Evolutionary conservation across 2,888 invertebrate genomes (phyloP).

Genomic region (Melanargia galathea): DNA sequence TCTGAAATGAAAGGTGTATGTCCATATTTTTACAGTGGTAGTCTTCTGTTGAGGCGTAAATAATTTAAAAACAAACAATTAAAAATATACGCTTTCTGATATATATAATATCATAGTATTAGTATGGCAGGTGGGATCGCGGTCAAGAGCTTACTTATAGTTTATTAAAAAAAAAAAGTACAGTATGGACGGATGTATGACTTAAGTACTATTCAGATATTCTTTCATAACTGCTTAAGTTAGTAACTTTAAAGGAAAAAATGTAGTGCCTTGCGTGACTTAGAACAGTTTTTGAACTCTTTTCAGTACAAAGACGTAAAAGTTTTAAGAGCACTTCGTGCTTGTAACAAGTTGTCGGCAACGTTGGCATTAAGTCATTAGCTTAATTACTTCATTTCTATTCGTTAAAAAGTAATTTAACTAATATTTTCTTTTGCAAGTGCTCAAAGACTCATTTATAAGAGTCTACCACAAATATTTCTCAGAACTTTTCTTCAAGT

Average conservation of each 20-base stretch:
- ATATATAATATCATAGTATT: too few species aligned
- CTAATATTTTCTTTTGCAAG: conserved; percentile 34
- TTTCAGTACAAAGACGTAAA: conserved; percentile 36
- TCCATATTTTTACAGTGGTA: too few species aligned
- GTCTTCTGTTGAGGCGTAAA: too few species aligned
- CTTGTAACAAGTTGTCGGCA: conserved; percentile 35
- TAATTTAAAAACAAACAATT: too few species aligned
- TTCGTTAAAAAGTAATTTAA: conserved; percentile 34
- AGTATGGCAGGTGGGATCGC: too few species aligned
- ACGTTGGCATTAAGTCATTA: conserved; percentile 37
- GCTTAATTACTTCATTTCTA: conserved; percentile 35
- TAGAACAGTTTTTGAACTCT: conserved; percentile 28
- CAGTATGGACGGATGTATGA: too few species aligned
- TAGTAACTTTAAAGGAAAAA: conserved; percentile 6
- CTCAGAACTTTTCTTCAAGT: not conserved
- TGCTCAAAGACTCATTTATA: conserved; percentile 32
- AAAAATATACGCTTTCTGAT: too few species aligned
- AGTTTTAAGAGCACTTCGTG: conserved; percentile 36
- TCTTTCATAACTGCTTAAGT: too few species aligned
- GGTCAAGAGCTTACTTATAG: too few species aligned
- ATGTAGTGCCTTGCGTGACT: conserved; percentile 32
- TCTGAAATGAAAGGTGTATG: too few species aligned
- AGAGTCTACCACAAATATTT: conserved; percentile 19
- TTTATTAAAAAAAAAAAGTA: too few species aligned
- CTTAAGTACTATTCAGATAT: too few species aligned